phyloP scores from a whole-genome alignment of 2,888 invertebrate species.

The Aspidiotus rigidus region DNA sequence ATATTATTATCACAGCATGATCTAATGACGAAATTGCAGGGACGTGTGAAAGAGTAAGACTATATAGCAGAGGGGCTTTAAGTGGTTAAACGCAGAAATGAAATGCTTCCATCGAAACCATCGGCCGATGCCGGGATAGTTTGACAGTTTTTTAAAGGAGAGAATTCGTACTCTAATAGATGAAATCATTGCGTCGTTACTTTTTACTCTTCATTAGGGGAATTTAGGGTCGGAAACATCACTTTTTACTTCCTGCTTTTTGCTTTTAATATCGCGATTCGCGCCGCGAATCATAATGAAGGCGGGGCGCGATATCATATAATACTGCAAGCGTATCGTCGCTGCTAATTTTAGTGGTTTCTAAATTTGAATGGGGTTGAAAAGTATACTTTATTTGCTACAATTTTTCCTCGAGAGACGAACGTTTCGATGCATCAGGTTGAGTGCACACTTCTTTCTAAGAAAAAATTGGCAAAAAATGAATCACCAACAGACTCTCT shows the following conservation, averaged over 20 bases:
- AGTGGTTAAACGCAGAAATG: conserved; percentile 27
- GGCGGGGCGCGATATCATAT: too few species aligned
- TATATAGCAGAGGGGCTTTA: conserved; percentile 19
- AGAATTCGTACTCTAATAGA: conserved; percentile 28
- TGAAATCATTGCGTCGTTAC: conserved; percentile 30
- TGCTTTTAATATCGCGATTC: conserved; percentile 7
- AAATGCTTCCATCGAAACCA: conserved; percentile 26
- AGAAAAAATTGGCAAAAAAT: too few species aligned
- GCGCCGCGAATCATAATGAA: too few species aligned
- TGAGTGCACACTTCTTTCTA: too few species aligned
- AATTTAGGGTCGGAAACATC: conserved; percentile 29
- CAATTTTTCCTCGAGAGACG: too few species aligned
- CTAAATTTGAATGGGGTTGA: too few species aligned
- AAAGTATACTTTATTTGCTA: too few species aligned
- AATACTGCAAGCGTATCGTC: too few species aligned
- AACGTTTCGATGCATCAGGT: too few species aligned
- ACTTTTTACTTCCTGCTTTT: conserved; percentile 30
- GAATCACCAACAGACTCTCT: too few species aligned
- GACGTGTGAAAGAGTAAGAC: not conserved
- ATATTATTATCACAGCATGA: too few species aligned
- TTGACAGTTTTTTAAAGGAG: conserved; percentile 21
- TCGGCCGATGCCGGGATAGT: conserved; percentile 10
- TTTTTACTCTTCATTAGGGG: conserved; percentile 16
- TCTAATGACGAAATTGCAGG: conserved; percentile 16
- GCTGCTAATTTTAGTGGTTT: too few species aligned